Base-by-base conservation (phyloP, 1,140 invertebrate species). In the Ladona fulva region DNA sequence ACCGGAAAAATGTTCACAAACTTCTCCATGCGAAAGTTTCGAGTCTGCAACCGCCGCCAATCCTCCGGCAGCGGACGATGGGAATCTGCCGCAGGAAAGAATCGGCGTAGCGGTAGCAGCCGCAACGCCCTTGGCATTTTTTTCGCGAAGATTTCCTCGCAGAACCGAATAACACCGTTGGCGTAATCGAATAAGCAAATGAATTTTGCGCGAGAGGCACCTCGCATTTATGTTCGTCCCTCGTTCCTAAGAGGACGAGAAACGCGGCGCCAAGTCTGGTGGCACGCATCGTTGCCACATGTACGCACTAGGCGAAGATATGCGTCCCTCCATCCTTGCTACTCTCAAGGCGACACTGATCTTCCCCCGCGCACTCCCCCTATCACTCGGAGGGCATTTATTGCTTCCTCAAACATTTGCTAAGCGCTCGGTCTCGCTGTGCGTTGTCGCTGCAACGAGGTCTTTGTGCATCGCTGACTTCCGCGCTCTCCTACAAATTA, bases 301-400 rank as follows among this genome's bases (percentile, higher is more conserved):
- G 29, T 37, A 1, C 29, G 1, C 8, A 37, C 10, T 52, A 52
- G 44, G 44, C 44, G 19, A 52, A 52, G 44, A 52, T 52, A 52
- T 52, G 44, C 44, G 44, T 19, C 29, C 29, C 42, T 12, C 29
- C 29, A 12, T 74, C 10, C 22, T 25, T 37, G 8, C 22, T 42
- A 10, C 75, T 25, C 29, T 22, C 0, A 37, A 25, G 76, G 22
- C 42, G 29, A 37, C 42, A 29, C 22, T 76, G 76, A 14, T 24
- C 76, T 78, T 25, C 10, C 42, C 42, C 73, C 74, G 73, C 76
- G 77, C 75, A n/a, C n/a, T n/a, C n/a, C n/a, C n/a, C n/a, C n/a
- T n/a, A n/a, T n/a, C n/a, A n/a, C n/a, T 10, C 44, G 44, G 10
- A 19, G 44, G 10, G 44, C 44, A 52, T 52, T 52, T 52, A 52